These are phyloP conservation scores for Natrix natrix DNA, from an alignment of 2,797 vertebrate genomes.

Conservation along the genomic window DNA sequence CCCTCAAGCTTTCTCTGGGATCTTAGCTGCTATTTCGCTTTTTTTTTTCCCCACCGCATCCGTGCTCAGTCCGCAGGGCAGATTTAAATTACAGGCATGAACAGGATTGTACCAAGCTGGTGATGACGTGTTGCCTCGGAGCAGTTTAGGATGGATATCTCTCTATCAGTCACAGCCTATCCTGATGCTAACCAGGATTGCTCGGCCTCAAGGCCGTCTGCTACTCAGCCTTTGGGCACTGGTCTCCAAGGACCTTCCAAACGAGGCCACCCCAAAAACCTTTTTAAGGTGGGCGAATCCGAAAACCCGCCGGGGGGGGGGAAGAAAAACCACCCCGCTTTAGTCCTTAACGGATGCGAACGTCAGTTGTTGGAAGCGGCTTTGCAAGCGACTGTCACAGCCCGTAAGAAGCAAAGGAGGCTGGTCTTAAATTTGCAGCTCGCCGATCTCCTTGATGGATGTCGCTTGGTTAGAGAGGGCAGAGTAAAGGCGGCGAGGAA, in stretches of 20 bases:
- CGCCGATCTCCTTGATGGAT: neutral
- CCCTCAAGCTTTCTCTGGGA: slow-evolving; percentile 44
- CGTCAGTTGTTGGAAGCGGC: too few relatives aligned
- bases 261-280: neutral
- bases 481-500: neutral
- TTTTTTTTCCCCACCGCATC: slow-evolving; percentile 28
- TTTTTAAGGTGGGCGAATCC: neutral
- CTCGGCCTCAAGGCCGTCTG: neutral
- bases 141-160: slow-evolving; percentile 38
- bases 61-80: neutral
- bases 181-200: neutral
- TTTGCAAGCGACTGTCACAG: neutral
- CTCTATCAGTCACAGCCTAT: slow-evolving; percentile 40
- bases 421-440: too few relatives aligned
- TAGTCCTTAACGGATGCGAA: neutral
- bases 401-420: neutral
- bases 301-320: neutral
- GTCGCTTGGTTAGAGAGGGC: neutral
- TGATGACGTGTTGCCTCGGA: neutral
- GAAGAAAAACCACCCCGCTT: too few relatives aligned
- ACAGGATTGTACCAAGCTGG: neutral
- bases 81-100: slow-evolving; percentile 58
- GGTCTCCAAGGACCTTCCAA: neutral
- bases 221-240: neutral
- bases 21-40: neutral